phyloP scores from a whole-genome alignment of 1,140 invertebrate genomes.

The Heliconius melpomene region DNA sequence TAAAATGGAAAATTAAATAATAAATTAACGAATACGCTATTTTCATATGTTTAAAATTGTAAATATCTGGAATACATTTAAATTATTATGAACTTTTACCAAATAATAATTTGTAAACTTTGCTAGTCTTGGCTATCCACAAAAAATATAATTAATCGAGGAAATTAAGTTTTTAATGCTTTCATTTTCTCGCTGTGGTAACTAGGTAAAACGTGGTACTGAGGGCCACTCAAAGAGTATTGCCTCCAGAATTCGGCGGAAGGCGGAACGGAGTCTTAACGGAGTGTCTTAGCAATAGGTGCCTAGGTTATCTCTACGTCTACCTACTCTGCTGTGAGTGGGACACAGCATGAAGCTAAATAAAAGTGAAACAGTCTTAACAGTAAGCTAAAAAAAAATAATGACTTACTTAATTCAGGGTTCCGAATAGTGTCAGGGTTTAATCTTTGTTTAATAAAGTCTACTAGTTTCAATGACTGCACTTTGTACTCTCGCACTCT shows the following conservation, averaged over 20 bases:
- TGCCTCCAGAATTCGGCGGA: no score
- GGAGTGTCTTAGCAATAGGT: no score
- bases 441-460: slow-evolving; percentile 65
- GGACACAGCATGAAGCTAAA: background rate
- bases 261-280: no score
- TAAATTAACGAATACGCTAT: background rate
- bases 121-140: background rate
- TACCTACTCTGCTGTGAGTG: background rate
- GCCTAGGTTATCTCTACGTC: no score
- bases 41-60: no score
- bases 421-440: slow-evolving; percentile 47
- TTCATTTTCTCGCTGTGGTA: no score
- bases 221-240: no score
- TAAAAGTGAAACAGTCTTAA: background rate
- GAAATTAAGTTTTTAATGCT: no score
- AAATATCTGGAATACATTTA: no score
- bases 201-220: no score
- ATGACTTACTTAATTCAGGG: slow-evolving; percentile 53
- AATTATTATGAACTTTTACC: no score
- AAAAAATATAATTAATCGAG: background rate
- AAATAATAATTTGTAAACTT: no score
- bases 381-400: background rate
- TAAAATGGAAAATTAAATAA: background rate
- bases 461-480: slow-evolving; percentile 52
- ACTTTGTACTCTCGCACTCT: slow-evolving; percentile 64